Evolutionary conservation across 1,140 invertebrate genomes (phyloP).

Genomic region (Pachyrhynchus sulphureomaculatus): DNA sequence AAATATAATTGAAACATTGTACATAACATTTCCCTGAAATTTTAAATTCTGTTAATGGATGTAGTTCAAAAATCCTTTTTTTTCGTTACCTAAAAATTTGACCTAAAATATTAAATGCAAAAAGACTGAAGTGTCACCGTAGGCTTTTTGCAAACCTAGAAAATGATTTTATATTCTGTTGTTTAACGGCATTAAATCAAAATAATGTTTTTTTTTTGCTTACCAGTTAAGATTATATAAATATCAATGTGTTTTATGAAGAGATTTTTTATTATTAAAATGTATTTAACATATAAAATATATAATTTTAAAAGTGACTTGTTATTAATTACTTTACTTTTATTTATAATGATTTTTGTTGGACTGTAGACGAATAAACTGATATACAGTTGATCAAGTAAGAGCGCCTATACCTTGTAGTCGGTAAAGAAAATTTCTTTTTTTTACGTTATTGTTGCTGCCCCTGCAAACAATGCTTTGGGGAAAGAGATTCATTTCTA

Average conservation of each 20-base stretch:
- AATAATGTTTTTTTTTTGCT: slow-evolving; percentile 12
- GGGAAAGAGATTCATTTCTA: no score
- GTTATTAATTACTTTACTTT: no score
- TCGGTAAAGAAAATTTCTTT: no score
- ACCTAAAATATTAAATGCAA: slow-evolving; percentile 37
- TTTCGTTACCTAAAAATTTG: slow-evolving; percentile 31
- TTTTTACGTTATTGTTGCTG: no score
- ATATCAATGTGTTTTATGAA: slow-evolving; percentile 11
- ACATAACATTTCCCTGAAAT: no score
- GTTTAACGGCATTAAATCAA: slow-evolving; percentile 20
- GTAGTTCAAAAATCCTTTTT: neutral
- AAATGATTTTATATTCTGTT: slow-evolving; percentile 3
- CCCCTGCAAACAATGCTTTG: no score
- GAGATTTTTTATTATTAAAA: slow-evolving; percentile 21
- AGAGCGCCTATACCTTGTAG: no score
- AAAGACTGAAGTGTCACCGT: slow-evolving; percentile 42
- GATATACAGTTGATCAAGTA: no score
- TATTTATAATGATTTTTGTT: no score
- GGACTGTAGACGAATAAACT: no score
- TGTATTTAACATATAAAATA: slow-evolving; percentile 21
- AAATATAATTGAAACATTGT: no score
- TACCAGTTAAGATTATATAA: slow-evolving; percentile 6
- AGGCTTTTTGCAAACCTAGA: slow-evolving; percentile 39
- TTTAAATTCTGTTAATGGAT: no score
- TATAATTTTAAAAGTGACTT: neutral